These are phyloP conservation scores for Tetanocera ferruginea DNA, from an alignment of 2,888 invertebrate genomes.

Conservation along the genomic window DNA sequence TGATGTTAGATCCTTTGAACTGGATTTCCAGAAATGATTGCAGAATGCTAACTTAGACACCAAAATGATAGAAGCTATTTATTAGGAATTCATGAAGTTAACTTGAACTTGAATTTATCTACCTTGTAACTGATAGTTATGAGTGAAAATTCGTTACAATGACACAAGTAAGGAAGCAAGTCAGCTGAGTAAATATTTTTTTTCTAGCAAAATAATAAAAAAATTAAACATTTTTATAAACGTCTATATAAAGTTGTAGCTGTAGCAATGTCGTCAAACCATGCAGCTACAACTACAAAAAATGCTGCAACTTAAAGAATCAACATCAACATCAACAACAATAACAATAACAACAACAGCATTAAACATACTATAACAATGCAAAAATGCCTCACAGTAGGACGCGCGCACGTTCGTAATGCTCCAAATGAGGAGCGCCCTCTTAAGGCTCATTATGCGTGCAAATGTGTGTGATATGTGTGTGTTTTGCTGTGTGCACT, in stretches of 20 bases:
- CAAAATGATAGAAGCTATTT: not conserved
- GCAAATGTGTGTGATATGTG: constrained; percentile 16
- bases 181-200: not conserved
- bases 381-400: constrained; percentile 26
- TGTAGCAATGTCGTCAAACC: constrained; percentile 34
- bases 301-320: not conserved
- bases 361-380: not conserved
- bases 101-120: not conserved
- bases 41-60: not conserved
- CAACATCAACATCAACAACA: not conserved
- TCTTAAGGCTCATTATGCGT: constrained; percentile 39
- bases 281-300: not conserved
- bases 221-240: not conserved
- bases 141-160: constrained; percentile 29
- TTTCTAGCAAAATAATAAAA: not conserved
- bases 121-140: constrained; percentile 37
- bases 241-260: constrained; percentile 6
- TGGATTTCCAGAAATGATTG: not conserved
- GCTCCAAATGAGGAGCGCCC: constrained; percentile 40
- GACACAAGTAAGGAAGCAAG: not conserved
- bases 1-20: not conserved
- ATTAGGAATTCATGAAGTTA: not conserved
- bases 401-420: constrained; percentile 16
- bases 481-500: constrained; percentile 52
- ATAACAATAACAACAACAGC: not conserved